Evolutionary conservation across 92 coral and sea anemone species (phyloP).

Genomic region (Phenganax stokvisi): DNA sequence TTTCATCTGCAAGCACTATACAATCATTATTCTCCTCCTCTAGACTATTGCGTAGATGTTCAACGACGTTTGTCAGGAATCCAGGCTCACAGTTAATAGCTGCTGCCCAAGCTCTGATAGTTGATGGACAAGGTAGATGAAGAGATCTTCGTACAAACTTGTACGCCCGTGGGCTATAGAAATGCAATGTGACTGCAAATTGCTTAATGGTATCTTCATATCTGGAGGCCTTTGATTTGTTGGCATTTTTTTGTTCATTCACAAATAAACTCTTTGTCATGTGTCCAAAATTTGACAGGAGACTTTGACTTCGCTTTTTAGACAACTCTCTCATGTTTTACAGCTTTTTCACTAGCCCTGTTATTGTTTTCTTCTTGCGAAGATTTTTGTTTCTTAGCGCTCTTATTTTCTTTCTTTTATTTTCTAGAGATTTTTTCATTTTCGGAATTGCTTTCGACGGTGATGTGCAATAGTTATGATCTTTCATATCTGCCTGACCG

Average conservation of each 20-base stretch:
- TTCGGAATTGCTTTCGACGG: background rate
- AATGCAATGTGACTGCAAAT: constrained; percentile 17
- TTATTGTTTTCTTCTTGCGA: background rate
- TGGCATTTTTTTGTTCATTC: background rate
- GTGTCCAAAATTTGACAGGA: background rate
- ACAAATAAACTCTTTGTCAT: background rate
- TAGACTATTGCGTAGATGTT: background rate
- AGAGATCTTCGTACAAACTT: background rate
- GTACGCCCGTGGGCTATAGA: background rate
- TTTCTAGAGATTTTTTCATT: background rate
- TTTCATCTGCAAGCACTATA: constrained; percentile 10
- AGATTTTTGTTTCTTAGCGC: background rate
- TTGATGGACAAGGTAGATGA: constrained; percentile 25
- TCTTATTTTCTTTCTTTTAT: background rate
- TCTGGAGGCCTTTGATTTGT: background rate
- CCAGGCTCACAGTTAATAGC: constrained; percentile 18
- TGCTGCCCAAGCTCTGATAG: constrained; percentile 23
- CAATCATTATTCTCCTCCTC: constrained; percentile 10
- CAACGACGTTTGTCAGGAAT: background rate
- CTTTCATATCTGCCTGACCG: background rate
- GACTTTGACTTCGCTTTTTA: background rate
- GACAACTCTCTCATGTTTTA: background rate
- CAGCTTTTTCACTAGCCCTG: background rate
- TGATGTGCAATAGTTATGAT: background rate
- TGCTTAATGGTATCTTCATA: background rate